phyloP scores from a whole-genome alignment of 2,888 invertebrate genomes.

The Gnatocerus cornutus region DNA sequence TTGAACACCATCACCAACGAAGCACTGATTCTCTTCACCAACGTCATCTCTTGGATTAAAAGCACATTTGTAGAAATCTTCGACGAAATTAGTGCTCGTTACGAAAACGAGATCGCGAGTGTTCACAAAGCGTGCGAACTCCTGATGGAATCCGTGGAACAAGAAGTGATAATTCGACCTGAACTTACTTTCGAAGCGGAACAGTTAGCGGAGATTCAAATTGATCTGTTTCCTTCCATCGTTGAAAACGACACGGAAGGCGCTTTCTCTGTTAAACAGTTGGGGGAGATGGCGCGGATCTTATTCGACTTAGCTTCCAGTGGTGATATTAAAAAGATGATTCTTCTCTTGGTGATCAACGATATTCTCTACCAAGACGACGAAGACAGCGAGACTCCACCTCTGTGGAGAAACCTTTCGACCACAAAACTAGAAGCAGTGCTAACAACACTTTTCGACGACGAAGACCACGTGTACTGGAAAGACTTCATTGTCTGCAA shows the following conservation, averaged over 20 bases:
- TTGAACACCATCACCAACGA: constrained; percentile 71
- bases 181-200: constrained; percentile 69
- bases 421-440: constrained; percentile 59
- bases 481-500: constrained; percentile 79
- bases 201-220: constrained; percentile 59
- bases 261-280: constrained; percentile 64
- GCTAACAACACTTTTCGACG: constrained; percentile 73
- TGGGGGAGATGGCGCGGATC: constrained; percentile 63
- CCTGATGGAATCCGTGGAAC: constrained; percentile 68
- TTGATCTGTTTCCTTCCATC: constrained; percentile 54
- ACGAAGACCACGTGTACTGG: constrained; percentile 77
- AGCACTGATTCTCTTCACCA: constrained; percentile 71
- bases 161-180: constrained; percentile 68
- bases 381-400: constrained; percentile 63
- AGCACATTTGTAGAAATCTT: constrained; percentile 73
- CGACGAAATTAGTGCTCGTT: constrained; percentile 70
- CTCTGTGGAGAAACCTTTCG: constrained; percentile 67
- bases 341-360: constrained; percentile 70
- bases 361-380: constrained; percentile 67
- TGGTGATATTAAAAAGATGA: constrained; percentile 67
- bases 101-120: constrained; percentile 68
- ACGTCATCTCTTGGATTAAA: constrained; percentile 71
- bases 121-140: constrained; percentile 66
- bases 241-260: constrained; percentile 45
- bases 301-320: constrained; percentile 68